Conservation (phyloP, 2,113 vertebrate genomes). For the Pavo muticus region DNA sequence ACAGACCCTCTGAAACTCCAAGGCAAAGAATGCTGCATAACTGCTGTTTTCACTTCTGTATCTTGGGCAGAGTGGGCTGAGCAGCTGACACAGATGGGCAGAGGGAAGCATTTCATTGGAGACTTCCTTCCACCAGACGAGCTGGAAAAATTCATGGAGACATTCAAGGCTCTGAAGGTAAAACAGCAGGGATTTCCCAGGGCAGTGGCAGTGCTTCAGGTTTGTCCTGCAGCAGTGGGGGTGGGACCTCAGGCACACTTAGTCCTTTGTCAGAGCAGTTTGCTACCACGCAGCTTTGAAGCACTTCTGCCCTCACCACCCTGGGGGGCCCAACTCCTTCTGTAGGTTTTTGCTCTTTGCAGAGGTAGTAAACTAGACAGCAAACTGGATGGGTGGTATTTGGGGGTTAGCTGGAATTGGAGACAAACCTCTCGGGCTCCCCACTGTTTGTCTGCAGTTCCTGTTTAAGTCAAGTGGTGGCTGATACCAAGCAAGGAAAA, state of each 20-base stretch:
- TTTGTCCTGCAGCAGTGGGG: neutral
- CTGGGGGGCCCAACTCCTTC: neutral
- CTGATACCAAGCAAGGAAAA: neutral
- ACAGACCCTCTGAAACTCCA: too few species aligned
- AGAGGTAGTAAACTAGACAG: neutral
- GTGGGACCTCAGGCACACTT: neutral
- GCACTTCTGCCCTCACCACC: neutral
- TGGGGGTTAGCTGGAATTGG: neutral
- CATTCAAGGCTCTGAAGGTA: slow-evolving; percentile 96
- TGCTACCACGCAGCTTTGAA: neutral
- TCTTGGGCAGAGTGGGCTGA: slow-evolving; percentile 92
- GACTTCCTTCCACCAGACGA: slow-evolving; percentile 96
- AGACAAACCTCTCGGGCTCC: neutral
- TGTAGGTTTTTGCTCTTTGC: neutral
- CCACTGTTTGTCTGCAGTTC: neutral
- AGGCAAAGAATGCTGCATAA: rapidly evolving
- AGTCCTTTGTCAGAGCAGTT: neutral
- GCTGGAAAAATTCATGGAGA: slow-evolving; percentile 99
- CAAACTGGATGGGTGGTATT: neutral
- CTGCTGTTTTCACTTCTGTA: neutral
- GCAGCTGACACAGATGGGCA: slow-evolving; percentile 97
- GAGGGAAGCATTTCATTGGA: slow-evolving; percentile 97
- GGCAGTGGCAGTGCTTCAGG: neutral
- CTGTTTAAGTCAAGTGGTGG: neutral
- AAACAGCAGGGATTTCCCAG: neutral